Base-by-base conservation (phyloP, 2,797 vertebrate genomes). In the Periparus ater region DNA sequence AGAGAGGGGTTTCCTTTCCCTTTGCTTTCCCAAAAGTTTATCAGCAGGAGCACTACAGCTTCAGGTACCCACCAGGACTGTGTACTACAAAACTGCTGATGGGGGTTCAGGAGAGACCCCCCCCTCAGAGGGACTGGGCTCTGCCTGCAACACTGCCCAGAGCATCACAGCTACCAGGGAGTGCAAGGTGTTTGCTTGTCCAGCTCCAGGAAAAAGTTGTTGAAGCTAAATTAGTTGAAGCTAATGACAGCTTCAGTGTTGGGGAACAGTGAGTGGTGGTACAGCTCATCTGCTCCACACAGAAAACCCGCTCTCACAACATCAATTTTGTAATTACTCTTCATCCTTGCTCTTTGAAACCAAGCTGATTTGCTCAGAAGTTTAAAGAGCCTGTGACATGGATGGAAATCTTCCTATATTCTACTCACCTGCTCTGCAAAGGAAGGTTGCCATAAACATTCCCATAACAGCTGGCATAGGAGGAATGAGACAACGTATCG, bases 361-460 rank as follows among this genome's bases (percentile, higher is more conserved):
- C 32, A 36, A 73, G 34, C 21, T 30, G 55, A 32, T 79, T 26
- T 70, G n/a, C 58, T 67, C 58, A n/a, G 9, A 57, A 72, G 25
- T 29, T 51, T 70, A 42, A 34, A 38, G 23, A 66, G 58, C 19
- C 44, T 47, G 17, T 45, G 80, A 65, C 60, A 48, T 0, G 3
- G 32, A 71, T 80, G 61, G 54, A 86, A 66, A 76, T 7, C 29
- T 14, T 19, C 4, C 4, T 6, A 4, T 1, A 5, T 26, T 45
- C 51, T 32, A 78, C 98, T 99, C 97, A 99, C 99, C 99, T 99
- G 98, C 95, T 98, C 84, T 99, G 99, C 96, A 98, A 75, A 87
- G 98, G 96, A 92, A 98, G 97, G 97, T 97, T 98, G 96, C 98
- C 98, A 88, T 98, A 98, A 80, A 97, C 95, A 13, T 97, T 98